Base-by-base conservation (phyloP, 2,113 vertebrate genomes). In the Vireo altiloquus region DNA sequence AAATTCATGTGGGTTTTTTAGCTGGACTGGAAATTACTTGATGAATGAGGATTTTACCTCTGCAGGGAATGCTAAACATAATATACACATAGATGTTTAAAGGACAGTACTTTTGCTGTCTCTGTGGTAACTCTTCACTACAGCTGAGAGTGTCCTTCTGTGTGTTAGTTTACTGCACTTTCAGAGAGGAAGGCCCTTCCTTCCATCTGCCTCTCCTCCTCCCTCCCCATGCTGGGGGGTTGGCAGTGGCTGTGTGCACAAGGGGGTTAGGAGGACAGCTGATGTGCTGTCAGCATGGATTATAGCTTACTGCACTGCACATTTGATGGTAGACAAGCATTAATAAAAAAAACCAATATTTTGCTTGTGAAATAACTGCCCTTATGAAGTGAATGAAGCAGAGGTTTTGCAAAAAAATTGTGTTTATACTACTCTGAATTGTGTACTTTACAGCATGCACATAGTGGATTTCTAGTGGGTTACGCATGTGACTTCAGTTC, bases 201-300 rank as follows among this genome's bases (percentile, higher is more conserved):
- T 86, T 18, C 25, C 22, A 14, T 37, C 47, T n/a, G 39, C 5
- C 7, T 23, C 6, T 49, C 39, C 42, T 81, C 24, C 17, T 88
- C 13, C 21, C 27, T 82, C 10, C 25, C 49, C 2, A 0, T n/a
- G 0, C 23, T 42, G 23, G 21, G 13, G 42, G 13, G 2, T 15
- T 61, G 35, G 52, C 50, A 39, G n/a, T 13, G 46, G 5, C 42
- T 68, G 53, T 20, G 47, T 47, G 31, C 37, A 30, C 15, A 28
- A 15, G 20, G 11, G 5, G 13, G 1, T 4, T 22, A 15, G 18
- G 37, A 80, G 49, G 25, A 69, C 49, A 82, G 22, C 24, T 31
- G 52, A 23, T 65, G 40, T 21, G 21, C 60, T 77, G 31, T 25
- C 44, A 72, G 15, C 44, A 30, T 1, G 1, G 16, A 21, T 63